Percentiles rank a stretch among this genome's conserved stretches.
Conservation (phyloP, 2,888 invertebrate species). For the Himalopsyche japonica region DNA sequence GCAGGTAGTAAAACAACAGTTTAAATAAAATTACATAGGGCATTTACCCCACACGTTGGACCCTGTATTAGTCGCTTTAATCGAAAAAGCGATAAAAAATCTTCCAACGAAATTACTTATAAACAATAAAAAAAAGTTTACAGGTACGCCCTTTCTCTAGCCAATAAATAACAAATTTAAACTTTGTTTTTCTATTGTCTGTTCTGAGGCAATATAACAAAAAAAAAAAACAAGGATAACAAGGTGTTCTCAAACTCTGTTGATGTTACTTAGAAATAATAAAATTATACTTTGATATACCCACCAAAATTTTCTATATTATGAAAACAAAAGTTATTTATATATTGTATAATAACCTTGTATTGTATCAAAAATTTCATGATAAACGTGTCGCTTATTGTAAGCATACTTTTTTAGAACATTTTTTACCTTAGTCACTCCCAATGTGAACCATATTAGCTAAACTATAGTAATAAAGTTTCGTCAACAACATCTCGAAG, state of each 20-base stretch:
- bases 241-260: not conserved
- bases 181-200: constrained; percentile 6
- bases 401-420: too few relatives aligned
- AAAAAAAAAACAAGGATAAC: not conserved
- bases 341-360: too few relatives aligned
- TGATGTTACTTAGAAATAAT: too few relatives aligned
- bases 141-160: not conserved
- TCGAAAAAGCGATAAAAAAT: constrained; percentile 28
- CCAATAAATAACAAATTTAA: constrained; percentile 32
- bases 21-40: not conserved
- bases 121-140: not conserved
- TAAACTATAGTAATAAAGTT: too few relatives aligned
- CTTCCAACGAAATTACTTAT: constrained; percentile 10
- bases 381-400: too few relatives aligned
- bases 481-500: too few relatives aligned
- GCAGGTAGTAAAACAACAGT: not conserved
- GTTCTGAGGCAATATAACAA: not conserved
- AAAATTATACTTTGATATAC: too few relatives aligned
- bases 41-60: constrained; percentile 31
- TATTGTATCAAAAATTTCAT: too few relatives aligned
- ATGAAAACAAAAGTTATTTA: too few relatives aligned
- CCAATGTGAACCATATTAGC: too few relatives aligned
- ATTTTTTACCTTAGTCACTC: too few relatives aligned
- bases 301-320: too few relatives aligned
- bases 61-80: constrained; percentile 29